A percentile compares a stretch with the other conserved stretches of the same genome.
These are phyloP conservation scores for Lota lota DNA, from an alignment of 2,113 vertebrate species.

Conservation along the genomic window DNA sequence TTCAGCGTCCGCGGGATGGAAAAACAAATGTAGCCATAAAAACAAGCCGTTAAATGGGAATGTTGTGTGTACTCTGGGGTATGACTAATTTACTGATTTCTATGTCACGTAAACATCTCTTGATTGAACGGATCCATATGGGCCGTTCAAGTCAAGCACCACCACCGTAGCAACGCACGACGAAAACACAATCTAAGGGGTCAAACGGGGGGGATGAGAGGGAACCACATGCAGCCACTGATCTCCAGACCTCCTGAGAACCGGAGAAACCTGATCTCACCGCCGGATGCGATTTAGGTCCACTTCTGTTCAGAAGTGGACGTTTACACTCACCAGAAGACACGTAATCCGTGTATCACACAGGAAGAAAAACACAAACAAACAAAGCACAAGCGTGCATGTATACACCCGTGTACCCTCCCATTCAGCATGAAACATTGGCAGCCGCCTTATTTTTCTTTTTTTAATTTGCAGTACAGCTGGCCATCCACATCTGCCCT, in stretches of 20 bases:
- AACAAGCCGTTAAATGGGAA: slow-evolving; percentile 30
- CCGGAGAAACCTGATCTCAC: neutral
- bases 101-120: slow-evolving; percentile 2
- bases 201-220: too few relatives aligned
- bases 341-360: slow-evolving; percentile 1
- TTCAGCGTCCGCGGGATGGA: slow-evolving; percentile 52
- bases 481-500: slow-evolving; percentile 35
- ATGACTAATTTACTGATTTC: slow-evolving; percentile 7
- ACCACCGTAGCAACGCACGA: neutral
- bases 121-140: slow-evolving; percentile 30
- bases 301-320: neutral
- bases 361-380: neutral
- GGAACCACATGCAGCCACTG: neutral
- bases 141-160: slow-evolving; percentile 10
- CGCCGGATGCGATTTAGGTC: neutral
- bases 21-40: slow-evolving; percentile 51
- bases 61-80: slow-evolving; percentile 3
- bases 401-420: slow-evolving; percentile 4
- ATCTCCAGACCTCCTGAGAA: neutral
- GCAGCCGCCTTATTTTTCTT: slow-evolving; percentile 8
- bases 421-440: slow-evolving; percentile 8
- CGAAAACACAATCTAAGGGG: neutral
- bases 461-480: slow-evolving; percentile 6
- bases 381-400: neutral
- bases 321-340: slow-evolving; percentile 1